Evolutionary conservation across 2,888 invertebrate species (phyloP), one percentile per base, ranked within the genome.

Genomic region (Mimachlamys varia): DNA sequence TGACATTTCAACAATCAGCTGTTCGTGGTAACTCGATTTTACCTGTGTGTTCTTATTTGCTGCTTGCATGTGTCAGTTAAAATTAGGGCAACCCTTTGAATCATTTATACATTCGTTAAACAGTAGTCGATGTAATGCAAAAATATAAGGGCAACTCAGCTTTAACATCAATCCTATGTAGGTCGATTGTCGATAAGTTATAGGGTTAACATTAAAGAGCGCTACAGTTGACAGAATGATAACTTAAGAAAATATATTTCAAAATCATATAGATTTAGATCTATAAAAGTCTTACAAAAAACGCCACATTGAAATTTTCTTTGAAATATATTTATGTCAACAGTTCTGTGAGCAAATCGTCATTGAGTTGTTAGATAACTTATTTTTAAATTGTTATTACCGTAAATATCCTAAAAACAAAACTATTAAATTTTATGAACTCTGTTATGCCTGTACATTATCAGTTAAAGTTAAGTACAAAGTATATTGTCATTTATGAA

Each of bases 1-100:
- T 76, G 76, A 76, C 76, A 76, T 76, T 76, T 76, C 76, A 76
- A 12, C 76, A 76, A 76, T 76, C 76, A 76, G 76, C 76, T 76
- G 76, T 76, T 44, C 7, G 76, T 12, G 33, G 12, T 76, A 22
- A 33, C 12, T 22, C 7, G 27, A 27, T 27, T 53, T 76, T 76
- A 76, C 76, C 76, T 76, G 76, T 76, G 33, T 76, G 27, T 10
- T 33, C 76, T 0, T 27, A 76, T 2, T 33, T 76, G 33, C 27
- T 76, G 27, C 17, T 33, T 76, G 76, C 22, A 27, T 33, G 62
- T 62, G n/a, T 19, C 62, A 62, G 1, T 10, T 27, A 33, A 76
- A 27, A 76, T 76, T 76, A 27, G 33, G 13, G 53, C 27, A 76
- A 33, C 27, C 10, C 27, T 33, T 33, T 7, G n/a, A 19, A 58